Conservation (phyloP, 2,797 vertebrate genomes). For the Aulostomus chinensis region DNA sequence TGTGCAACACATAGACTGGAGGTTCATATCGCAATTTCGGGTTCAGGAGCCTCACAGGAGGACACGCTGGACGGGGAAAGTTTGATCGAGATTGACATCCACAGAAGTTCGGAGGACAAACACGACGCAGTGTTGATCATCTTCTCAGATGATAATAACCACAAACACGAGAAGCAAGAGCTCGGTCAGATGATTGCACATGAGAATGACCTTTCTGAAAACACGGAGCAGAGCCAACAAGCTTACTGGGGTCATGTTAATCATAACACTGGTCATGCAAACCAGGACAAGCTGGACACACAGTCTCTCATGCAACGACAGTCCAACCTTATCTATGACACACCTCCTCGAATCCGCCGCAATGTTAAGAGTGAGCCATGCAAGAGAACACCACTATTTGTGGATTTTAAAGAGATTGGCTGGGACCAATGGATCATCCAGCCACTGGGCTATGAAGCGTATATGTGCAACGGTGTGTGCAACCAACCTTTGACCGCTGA, state of each 20-base stretch:
- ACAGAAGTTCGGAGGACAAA: conserved; percentile 80
- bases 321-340: conserved; percentile 88
- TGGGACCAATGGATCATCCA: conserved; percentile 96
- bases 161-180: conserved; percentile 79
- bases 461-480: conserved; percentile 89
- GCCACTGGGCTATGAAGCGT: conserved; percentile 90
- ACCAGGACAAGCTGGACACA: conserved; percentile 74
- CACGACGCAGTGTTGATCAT: conserved; percentile 87
- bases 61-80: conserved; percentile 49
- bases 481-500: conserved; percentile 87
- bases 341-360: conserved; percentile 87
- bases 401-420: conserved; percentile 96
- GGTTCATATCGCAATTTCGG: conserved; percentile 82
- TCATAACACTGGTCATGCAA: conserved; percentile 52
- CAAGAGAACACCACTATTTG: conserved; percentile 89
- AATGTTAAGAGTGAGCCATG: conserved; percentile 88
- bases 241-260: conserved; percentile 24
- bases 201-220: conserved; percentile 71
- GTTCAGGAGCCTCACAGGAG: conserved; percentile 34
- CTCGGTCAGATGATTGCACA: conserved; percentile 83
- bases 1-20: conserved; percentile 82
- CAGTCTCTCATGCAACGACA: conserved; percentile 83
- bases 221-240: conserved; percentile 59
- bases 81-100: conserved; percentile 76
- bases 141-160: conserved; percentile 90